Evolutionary conservation across 2,797 vertebrate genomes (phyloP).

Genomic region (Hoplostethus atlanticus): DNA sequence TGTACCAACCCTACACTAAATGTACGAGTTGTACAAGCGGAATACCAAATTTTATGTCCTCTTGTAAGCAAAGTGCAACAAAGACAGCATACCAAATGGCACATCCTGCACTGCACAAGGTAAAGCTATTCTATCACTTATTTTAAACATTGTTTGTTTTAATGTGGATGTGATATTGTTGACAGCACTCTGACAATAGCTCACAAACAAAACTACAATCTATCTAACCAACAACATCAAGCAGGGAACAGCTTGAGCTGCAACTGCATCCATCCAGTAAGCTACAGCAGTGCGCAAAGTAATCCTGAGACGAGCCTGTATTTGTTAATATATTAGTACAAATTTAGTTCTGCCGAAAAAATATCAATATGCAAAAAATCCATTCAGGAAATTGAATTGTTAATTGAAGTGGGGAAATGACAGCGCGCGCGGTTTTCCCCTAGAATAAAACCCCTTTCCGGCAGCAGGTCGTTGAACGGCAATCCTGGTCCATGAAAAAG

Average conservation of each 20-base stretch:
- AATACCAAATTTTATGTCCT: slow-evolving; percentile 21
- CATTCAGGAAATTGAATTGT: neutral
- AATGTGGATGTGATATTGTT: neutral
- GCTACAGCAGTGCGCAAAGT: neutral
- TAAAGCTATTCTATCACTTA: neutral
- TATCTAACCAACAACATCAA: neutral
- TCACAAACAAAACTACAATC: neutral
- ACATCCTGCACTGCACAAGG: slow-evolving; percentile 11
- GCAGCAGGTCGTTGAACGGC: slow-evolving; percentile 7
- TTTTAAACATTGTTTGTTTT: slow-evolving; percentile 10
- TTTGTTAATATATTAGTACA: neutral
- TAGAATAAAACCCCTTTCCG: slow-evolving; percentile 49
- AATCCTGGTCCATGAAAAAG: neutral
- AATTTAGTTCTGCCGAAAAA: neutral
- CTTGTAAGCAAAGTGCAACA: neutral
- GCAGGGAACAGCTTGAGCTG: neutral
- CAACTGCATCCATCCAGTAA: slow-evolving; percentile 13
- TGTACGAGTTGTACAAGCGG: neutral
- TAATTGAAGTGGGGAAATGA: accelerated
- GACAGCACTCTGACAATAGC: neutral
- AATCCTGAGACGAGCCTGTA: neutral
- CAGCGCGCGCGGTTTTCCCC: slow-evolving; percentile 46
- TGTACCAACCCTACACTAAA: neutral
- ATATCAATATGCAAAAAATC: neutral
- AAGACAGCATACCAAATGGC: slow-evolving; percentile 22